Base-by-base conservation (phyloP, 2,888 invertebrate species). In the Acleris laterana region DNA sequence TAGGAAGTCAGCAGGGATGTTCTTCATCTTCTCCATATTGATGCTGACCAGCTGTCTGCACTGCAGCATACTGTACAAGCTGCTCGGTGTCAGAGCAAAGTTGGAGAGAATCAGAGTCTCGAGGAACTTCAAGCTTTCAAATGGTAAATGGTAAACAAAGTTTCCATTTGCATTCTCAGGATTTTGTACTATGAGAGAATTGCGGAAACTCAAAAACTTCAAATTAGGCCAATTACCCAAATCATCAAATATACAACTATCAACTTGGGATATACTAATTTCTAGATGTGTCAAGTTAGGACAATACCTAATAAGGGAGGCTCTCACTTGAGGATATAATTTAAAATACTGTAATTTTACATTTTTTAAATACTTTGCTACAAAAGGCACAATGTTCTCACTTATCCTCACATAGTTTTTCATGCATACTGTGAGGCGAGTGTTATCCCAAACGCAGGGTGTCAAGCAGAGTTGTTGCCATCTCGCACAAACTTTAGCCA, bases 291-390 rank as follows among this genome's bases (percentile, higher is more conserved):
- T 93, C 72, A 93, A 78, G 78, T 93, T 93, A 59, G 93, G 93
- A 72, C 93, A 93, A 77, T 91, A 89, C 71, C 85, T 91, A 74
- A 92, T 91, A 62, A 93, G 77, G 74, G 93, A 92, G 76, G 88
- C 78, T 78, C 93, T 85, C 62, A 93, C 89, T 82, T 93, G 92
- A 73, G 90, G 88, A 84, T 93, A 93, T 77, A 93, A 85, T 76
- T 93, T 93, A 74, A 93, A 93, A 87, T 93, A 93, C 87, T 93
- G 93, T 72, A 93, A 77, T 84, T 93, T 93, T 22, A 93, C 93
- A 85, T 91, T 87, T 77, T 93, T 93, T 69, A 93, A 86, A 86
- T 92, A 92, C 78, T 88, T 89, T 69, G 93, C 90, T 67, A 93
- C 93, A 80, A 90, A 91, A 76, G 93, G 93, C 79, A 93, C 91